phyloP scores from a whole-genome alignment of 2,888 invertebrate species.

The Agonum fuliginosum region DNA sequence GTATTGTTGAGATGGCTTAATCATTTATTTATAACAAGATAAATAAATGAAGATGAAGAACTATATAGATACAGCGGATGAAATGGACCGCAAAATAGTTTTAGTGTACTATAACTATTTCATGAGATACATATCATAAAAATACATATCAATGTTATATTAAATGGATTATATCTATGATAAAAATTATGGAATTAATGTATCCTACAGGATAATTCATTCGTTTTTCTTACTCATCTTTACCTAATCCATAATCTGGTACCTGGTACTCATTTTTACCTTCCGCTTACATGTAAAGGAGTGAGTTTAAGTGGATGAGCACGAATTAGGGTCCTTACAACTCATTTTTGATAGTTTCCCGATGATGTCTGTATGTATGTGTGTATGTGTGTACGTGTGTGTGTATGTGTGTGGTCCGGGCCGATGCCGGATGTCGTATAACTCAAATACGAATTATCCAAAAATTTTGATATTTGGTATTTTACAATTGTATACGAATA shows the following conservation, averaged over 20 bases:
- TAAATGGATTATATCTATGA: conserved; percentile 59
- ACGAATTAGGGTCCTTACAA: too few relatives aligned
- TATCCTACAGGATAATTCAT: conserved; percentile 44
- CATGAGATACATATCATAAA: conserved; percentile 59
- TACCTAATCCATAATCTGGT: background rate
- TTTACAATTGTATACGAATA: too few relatives aligned
- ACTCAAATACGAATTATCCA: too few relatives aligned
- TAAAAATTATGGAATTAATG: conserved; percentile 57
- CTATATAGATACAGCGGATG: conserved; percentile 37
- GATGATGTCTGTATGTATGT: too few relatives aligned
- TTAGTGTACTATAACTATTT: conserved; percentile 56
- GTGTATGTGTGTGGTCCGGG: too few relatives aligned
- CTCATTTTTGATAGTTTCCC: too few relatives aligned
- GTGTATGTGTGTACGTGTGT: too few relatives aligned
- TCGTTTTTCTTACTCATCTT: background rate
- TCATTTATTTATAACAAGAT: conserved; percentile 48
- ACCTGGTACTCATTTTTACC: background rate
- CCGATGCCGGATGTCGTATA: too few relatives aligned
- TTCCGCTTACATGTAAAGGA: too few relatives aligned
- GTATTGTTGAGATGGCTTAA: conserved; percentile 57
- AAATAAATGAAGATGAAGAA: conserved; percentile 26
- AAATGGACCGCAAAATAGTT: conserved; percentile 47
- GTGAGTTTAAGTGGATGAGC: too few relatives aligned
- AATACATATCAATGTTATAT: conserved; percentile 60
- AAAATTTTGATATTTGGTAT: too few relatives aligned